Evolutionary conservation across 1,140 invertebrate species (phyloP), one percentile per base, ranked within the genome.

Genomic region (Drosophila prosaltans): DNA sequence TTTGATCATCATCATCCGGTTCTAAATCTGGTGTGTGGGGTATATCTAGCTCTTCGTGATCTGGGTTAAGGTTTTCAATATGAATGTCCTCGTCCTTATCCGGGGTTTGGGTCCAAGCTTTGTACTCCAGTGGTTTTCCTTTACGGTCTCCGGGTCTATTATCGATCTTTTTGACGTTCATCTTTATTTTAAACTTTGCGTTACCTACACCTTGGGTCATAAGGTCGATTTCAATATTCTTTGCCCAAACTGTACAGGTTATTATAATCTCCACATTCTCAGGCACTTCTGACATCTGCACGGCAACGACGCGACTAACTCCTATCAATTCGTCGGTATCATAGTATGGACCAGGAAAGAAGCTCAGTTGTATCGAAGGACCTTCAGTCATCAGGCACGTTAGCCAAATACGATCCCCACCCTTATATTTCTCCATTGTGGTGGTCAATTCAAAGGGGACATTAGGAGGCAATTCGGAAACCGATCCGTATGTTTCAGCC

Each of bases 171-270:
- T 69, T 40, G 8, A 24, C 9, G 1, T 32, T 21, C 66, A 65
- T 70, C 0, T 40, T 39, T 11, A 85, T 16, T n/a, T n/a, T 30
- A 1, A 85, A 62, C 24, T 41, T 58, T 1, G 58, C 62, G 5
- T 80, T 60, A 1, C 58, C 81, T 9, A 3, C 60, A 6, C 74
- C 74, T n/a, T 36, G 10, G 16, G 26, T n/a, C 11, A 40, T 10
- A 0, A 9, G 10, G 1, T 78, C 6, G 10, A 88, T 45, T 0
- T 60, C 26, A 4, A 88, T 83, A 36, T 88, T 88, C 10, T 72
- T 72, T 6, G 83, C 83, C 83, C 83, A 88, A 6, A 70, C 62
- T 2, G 45, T 57, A 48, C 83, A 86, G 0, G 2, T 11, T 2
- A 86, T 16, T 7, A 4, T 6, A 2, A 74, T 2, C 5, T 66